Conservation (phyloP, 2,113 vertebrate genomes). For the Callithrix jacchus region DNA sequence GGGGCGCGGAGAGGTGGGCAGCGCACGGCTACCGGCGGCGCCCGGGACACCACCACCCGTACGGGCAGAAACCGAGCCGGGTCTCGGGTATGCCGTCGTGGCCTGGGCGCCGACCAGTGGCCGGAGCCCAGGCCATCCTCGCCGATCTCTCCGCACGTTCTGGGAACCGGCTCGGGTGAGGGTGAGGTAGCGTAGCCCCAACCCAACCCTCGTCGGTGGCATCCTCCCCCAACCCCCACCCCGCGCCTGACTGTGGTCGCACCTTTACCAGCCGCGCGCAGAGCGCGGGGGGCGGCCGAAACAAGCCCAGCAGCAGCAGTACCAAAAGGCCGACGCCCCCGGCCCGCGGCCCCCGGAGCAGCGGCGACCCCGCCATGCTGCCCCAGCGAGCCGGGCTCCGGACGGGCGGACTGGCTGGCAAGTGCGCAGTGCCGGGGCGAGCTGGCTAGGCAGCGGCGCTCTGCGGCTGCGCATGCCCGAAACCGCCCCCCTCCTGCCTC, state of each 20-base stretch:
- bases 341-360: slow-evolving; percentile 74
- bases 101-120: neutral
- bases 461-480: slow-evolving; percentile 60
- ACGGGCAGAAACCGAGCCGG: neutral
- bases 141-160: neutral
- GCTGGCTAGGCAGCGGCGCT: neutral
- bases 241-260: neutral
- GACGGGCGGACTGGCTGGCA: slow-evolving; percentile 67
- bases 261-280: slow-evolving; percentile 67
- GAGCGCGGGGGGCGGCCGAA: slow-evolving; percentile 27
- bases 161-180: neutral
- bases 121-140: neutral
- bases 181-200: neutral
- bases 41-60: neutral
- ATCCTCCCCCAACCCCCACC: neutral
- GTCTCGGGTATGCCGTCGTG: neutral
- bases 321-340: slow-evolving; percentile 71
- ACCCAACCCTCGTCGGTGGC: neutral
- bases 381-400: slow-evolving; percentile 74
- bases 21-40: neutral
- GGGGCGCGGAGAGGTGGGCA: neutral
- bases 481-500: neutral
- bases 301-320: slow-evolving; percentile 60
- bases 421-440: slow-evolving; percentile 46
- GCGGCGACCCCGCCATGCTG: slow-evolving; percentile 73